Evolutionary conservation across 23 tunicate genomes (phyloP).

Genomic region (Clavelina lepadiformis): DNA sequence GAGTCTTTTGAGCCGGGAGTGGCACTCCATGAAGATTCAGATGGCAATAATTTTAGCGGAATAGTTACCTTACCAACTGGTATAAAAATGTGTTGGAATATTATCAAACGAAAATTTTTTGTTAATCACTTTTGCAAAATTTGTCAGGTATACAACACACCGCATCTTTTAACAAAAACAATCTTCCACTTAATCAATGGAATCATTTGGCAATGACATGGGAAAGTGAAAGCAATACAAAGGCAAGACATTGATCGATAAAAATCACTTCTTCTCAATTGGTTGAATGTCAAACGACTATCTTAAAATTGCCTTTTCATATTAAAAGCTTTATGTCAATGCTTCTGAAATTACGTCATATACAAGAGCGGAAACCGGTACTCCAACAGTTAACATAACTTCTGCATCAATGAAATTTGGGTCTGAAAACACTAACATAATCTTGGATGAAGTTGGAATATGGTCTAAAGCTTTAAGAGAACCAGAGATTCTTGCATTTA

Average conservation of each 20-base stretch:
- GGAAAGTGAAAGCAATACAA: not conserved
- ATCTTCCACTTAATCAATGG: constrained; percentile 3
- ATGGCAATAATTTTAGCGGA: not conserved
- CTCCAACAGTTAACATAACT: not conserved
- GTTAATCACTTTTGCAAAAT: not conserved
- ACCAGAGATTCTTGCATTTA: not conserved
- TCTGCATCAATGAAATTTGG: constrained; percentile 1
- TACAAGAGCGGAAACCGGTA: not conserved
- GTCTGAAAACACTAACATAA: not conserved
- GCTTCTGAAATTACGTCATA: constrained; percentile 16
- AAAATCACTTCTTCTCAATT: not conserved
- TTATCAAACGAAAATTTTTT: not conserved
- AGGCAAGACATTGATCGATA: too few species aligned
- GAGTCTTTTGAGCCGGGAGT: constrained; percentile 11
- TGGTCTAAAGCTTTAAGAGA: not conserved
- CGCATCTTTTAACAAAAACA: constrained; percentile 6
- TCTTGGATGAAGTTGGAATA: constrained; percentile 16
- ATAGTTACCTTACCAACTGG: not conserved
- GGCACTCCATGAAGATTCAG: constrained; percentile 4
- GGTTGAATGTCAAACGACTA: not conserved
- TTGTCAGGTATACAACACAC: not conserved
- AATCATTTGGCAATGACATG: constrained; percentile 24
- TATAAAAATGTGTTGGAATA: not conserved
- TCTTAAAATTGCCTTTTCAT: not conserved
- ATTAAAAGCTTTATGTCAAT: constrained; percentile 9